Base-by-base conservation (phyloP, 2,797 vertebrate species). In the Eospalax fontanierii region DNA sequence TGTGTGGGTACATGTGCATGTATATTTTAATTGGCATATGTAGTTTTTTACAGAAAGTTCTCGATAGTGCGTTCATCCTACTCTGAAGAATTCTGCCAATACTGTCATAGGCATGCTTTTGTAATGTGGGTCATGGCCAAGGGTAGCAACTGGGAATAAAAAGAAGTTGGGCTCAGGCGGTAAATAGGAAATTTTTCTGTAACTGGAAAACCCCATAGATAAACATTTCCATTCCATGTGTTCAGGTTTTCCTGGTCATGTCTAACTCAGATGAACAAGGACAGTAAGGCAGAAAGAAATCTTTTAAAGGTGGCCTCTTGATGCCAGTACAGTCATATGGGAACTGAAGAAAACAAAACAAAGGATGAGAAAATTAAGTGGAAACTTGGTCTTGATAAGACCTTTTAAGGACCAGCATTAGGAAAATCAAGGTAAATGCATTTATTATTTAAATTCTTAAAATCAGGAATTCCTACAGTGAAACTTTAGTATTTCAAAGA, bases 401-500 rank as follows among this genome's bases (percentile, higher is more conserved):
- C 57, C n/a, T 91, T 74, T 81, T 61, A 61, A 90, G 65, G 59
- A 35, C n/a, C 11, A 74, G 6, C 15, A 50, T 54, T 35, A 61
- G 43, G 24, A 30, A 91, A 87, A 26, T 90, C 70, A 15, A 81
- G 68, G 19, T 54, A 65, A 79, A 40, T 80, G 81, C 10, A 70
- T 8, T n/a, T 19, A 75, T n/a, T 40, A 54, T 21, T 12, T 68
- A 82, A 21, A n/a, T 57, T 93, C 38, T 83, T 70, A 68, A 73
- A 87, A 65, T 87, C 28, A 86, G 28, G 82, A 83, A 83, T 68
- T 28, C 10, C 57, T 46, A 74, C 14, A 85, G 74, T 80, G 65
- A 88, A 95, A 89, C 30, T 26, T 71, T 63, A 65, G 8, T 22
- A 46, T 92, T 24, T 26, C 74, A 33, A 68, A 57, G 70, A 87